Base-by-base conservation (phyloP, 2,113 vertebrate genomes). In the Sakesphorus luctuosus region DNA sequence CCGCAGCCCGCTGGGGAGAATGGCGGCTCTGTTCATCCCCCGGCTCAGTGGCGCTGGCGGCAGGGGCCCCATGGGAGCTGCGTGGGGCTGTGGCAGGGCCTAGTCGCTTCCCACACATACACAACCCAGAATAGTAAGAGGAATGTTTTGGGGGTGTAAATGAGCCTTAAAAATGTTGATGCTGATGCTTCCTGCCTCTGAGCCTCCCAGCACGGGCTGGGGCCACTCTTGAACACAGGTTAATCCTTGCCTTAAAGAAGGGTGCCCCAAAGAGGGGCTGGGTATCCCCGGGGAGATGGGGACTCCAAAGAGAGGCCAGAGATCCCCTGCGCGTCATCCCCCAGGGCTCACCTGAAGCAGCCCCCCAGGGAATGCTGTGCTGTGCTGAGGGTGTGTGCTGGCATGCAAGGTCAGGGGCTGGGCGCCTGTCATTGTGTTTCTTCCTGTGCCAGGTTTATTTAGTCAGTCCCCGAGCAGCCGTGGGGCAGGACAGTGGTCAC, bases 1-100 rank as follows among this genome's bases (percentile, higher is more conserved):
- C 95, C 80, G 10, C 93, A 96, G 84, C 47, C 36, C 36, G 43
- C 20, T 8, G 3, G 44, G 35, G 55, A 92, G 91, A 96, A 95
- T 94, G 95, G 47, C 3, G 0, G 78, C 91, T 96, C 89, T 96
- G 95, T 96, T 96, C 67, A 8, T 59, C 69, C 20, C 29, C 86
- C 58, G 49, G 76, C 93, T 79, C 13, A 2, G 53, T 86, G 95
- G 87, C 87, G 81, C 95, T 89, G 88, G 84, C 4, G 47, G 84
- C 4, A 2, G 81, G 68, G 68, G n/a, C 38, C 68, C 58, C 59
- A 43, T 1, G 28, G 91, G 88, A 89, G 61, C 55, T 33, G 38
- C 26, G 1, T 53, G 76, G 56, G 62, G 72, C 67, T 76, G 87
- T 28, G 76, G 67, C 56, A 31, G 14, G 52, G 62, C 46, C 17